Percentiles rank a stretch among this genome's conserved stretches.
Conservation (phyloP, 2,888 invertebrate genomes). For the Drosophila mimica region DNA sequence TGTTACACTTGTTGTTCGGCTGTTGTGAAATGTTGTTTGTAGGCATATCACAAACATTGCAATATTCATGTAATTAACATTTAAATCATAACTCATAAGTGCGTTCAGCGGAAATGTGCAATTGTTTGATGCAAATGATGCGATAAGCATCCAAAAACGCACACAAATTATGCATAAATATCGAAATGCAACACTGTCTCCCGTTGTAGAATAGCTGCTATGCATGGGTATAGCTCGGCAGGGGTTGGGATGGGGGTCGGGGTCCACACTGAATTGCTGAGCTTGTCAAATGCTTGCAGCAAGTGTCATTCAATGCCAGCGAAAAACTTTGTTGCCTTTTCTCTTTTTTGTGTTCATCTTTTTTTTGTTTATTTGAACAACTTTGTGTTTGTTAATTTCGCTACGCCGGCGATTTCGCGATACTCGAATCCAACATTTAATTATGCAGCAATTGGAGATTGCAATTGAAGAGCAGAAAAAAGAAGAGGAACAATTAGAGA, state of each 20-base stretch:
- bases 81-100: slow-evolving; percentile 72
- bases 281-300: slow-evolving; percentile 24
- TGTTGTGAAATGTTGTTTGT: slow-evolving; percentile 26
- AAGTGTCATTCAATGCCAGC: slow-evolving; percentile 13
- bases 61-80: slow-evolving; percentile 76
- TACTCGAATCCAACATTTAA: slow-evolving; percentile 17
- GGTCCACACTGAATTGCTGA: slow-evolving; percentile 5
- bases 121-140: slow-evolving; percentile 50
- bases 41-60: slow-evolving; percentile 32
- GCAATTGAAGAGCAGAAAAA: slow-evolving; percentile 5
- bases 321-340: slow-evolving; percentile 13
- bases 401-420: slow-evolving; percentile 16
- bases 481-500: not conserved
- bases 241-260: too few species aligned
- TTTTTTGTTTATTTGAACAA: slow-evolving; percentile 29
- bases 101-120: slow-evolving; percentile 64
- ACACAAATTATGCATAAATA: slow-evolving; percentile 41
- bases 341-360: not conserved
- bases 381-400: slow-evolving; percentile 36
- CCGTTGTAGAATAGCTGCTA: not conserved
- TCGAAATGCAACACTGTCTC: slow-evolving; percentile 31
- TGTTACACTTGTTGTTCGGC: slow-evolving; percentile 12
- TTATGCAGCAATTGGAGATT: slow-evolving; percentile 36
- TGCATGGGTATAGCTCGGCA: too few species aligned
- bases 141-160: slow-evolving; percentile 35